These are phyloP conservation scores for Cliona cf. orientalis DNA, from an alignment of 37 sponge, comb jelly and placozoan genomes.

Conservation along the genomic window DNA sequence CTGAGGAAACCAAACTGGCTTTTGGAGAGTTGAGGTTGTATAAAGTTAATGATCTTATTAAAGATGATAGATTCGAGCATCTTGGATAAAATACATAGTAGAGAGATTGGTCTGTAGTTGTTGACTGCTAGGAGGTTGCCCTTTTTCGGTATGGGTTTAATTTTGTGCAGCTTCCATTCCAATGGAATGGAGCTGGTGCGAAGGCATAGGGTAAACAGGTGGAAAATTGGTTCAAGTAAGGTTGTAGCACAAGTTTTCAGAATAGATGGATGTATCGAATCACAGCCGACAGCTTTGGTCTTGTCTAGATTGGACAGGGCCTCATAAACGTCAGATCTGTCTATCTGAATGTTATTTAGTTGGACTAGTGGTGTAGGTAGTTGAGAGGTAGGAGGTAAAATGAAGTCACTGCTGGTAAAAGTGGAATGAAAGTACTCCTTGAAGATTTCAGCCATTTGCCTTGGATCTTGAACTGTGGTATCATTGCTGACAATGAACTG, in stretches of 20 bases:
- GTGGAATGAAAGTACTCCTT: neutral
- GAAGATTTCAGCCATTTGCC: neutral
- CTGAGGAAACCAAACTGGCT: slow-evolving; percentile 1
- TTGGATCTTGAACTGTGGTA: neutral
- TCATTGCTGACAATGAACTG: neutral
- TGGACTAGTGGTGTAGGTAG: neutral
- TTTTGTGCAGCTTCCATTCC: neutral
- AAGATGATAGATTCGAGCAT: neutral
- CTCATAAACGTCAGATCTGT: neutral
- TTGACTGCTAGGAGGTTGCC: neutral
- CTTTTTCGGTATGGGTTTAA: neutral
- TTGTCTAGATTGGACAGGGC: neutral
- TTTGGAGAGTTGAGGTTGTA: neutral
- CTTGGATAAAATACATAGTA: neutral
- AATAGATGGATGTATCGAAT: neutral
- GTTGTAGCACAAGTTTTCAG: neutral
- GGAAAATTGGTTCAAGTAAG: neutral
- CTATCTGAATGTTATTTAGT: neutral
- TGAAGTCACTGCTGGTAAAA: neutral
- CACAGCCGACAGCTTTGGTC: neutral
- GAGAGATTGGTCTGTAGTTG: slow-evolving; percentile 6
- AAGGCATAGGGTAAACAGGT: neutral
- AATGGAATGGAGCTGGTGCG: neutral
- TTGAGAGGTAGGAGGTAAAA: neutral
- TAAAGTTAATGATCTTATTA: neutral